Evolutionary conservation across 2,797 vertebrate genomes (phyloP).

Genomic region (Clarias fuscus): DNA sequence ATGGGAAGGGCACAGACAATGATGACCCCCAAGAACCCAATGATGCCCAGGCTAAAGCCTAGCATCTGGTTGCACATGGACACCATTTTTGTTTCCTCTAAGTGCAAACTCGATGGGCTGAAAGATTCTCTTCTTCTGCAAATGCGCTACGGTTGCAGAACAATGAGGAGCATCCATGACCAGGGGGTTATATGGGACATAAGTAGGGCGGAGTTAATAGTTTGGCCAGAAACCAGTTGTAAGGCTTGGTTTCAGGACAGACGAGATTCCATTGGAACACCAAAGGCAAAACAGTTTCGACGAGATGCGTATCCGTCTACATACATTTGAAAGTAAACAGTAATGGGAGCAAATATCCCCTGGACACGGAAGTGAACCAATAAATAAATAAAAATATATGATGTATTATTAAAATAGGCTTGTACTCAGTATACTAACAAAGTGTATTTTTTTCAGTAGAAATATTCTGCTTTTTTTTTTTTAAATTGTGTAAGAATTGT

Average conservation of each 20-base stretch:
- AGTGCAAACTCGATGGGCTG: not conserved
- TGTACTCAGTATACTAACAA: not conserved
- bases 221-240: slow-evolving; percentile 61
- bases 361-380: not conserved
- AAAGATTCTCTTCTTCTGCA: not conserved
- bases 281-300: slow-evolving; percentile 66
- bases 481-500: not conserved
- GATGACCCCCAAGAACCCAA: slow-evolving; percentile 87
- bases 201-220: slow-evolving; percentile 64
- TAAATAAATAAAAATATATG: too few relatives aligned
- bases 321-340: slow-evolving; percentile 33
- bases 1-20: slow-evolving; percentile 86
- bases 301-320: slow-evolving; percentile 57
- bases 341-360: not conserved
- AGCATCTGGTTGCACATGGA: slow-evolving; percentile 90
- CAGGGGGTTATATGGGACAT: slow-evolving; percentile 58
- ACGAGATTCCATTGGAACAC: slow-evolving; percentile 64
- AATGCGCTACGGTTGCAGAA: slow-evolving; percentile 8
- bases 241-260: slow-evolving; percentile 54
- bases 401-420: not conserved
- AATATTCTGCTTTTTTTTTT: not conserved
- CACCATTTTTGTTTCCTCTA: slow-evolving; percentile 74
- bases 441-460: not conserved
- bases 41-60: slow-evolving; percentile 80
- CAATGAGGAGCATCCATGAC: not conserved